Percentiles rank a stretch among this genome's conserved stretches.
phyloP scores from a whole-genome alignment of 2,797 vertebrate species.

The Champsocephalus esox region DNA sequence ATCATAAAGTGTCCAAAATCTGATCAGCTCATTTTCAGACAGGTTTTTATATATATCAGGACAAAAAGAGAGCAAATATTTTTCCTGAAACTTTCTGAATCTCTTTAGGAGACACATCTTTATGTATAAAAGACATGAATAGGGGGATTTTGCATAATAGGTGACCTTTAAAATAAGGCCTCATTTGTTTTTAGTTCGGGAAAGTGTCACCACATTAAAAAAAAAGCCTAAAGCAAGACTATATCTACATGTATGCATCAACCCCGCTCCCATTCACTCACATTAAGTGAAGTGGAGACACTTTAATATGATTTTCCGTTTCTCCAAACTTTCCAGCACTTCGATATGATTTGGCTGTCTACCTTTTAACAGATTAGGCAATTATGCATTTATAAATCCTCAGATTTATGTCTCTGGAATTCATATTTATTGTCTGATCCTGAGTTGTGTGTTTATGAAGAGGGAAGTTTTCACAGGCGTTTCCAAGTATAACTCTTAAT shows the following conservation, averaged over 20 bases:
- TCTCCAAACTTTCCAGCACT: slow-evolving; percentile 53
- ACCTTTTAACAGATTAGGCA: slow-evolving; percentile 75
- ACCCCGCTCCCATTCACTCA: slow-evolving; percentile 51
- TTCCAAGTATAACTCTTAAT: slow-evolving; percentile 65
- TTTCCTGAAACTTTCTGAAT: no score
- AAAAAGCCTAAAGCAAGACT: slow-evolving; percentile 37
- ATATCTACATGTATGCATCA: slow-evolving; percentile 40
- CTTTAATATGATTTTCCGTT: slow-evolving; percentile 71
- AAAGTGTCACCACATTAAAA: slow-evolving; percentile 1
- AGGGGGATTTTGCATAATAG: no score
- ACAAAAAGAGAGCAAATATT: no score
- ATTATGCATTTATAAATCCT: slow-evolving; percentile 76
- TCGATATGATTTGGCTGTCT: slow-evolving; percentile 70
- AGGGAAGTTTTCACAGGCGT: slow-evolving; percentile 70
- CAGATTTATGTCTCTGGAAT: slow-evolving; percentile 75
- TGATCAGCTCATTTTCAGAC: no score
- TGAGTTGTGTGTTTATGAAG: slow-evolving; percentile 69
- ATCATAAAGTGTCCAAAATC: no score
- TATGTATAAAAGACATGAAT: no score
- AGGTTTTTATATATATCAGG: no score
- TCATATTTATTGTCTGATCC: slow-evolving; percentile 76
- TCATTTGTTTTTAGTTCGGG: neutral
- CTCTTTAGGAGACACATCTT: no score
- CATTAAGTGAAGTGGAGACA: slow-evolving; percentile 69
- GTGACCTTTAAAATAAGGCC: no score